phyloP scores from a whole-genome alignment of 2,113 vertebrate genomes.

The Callopanchax toddi region DNA sequence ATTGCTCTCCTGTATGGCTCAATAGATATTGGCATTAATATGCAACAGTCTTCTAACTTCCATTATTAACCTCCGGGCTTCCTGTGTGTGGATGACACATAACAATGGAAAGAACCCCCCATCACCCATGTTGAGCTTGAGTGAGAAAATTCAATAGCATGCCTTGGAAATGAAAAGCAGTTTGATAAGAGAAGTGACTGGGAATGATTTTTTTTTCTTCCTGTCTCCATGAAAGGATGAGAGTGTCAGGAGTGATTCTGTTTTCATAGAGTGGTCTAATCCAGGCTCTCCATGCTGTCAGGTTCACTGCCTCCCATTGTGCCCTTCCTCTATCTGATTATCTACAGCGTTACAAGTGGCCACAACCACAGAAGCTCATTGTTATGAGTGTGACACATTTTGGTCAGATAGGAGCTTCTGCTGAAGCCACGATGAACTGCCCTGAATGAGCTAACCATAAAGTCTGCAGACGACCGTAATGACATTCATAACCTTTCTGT shows the following conservation, averaged over 20 bases:
- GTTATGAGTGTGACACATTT: conserved; percentile 45
- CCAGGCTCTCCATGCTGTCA: conserved; percentile 58
- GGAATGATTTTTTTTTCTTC: conserved; percentile 51
- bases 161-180: conserved; percentile 74
- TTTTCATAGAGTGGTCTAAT: conserved; percentile 71
- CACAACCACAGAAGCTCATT: conserved; percentile 49
- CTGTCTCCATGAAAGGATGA: conserved; percentile 60
- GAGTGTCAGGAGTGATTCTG: conserved; percentile 63
- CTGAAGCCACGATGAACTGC: conserved; percentile 49
- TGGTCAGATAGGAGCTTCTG: conserved; percentile 44
- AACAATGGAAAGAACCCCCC: conserved; percentile 56
- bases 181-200: conserved; percentile 71
- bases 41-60: conserved; percentile 67
- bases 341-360: conserved; percentile 59
- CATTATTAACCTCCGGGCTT: conserved; percentile 63
- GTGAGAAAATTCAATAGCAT: conserved; percentile 71
- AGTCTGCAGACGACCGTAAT: conserved; percentile 64
- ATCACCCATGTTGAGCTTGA: conserved; percentile 64
- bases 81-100: conserved; percentile 50
- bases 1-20: conserved; percentile 44
- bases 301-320: conserved; percentile 66
- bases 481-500: conserved; percentile 71
- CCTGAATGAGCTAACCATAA: conserved; percentile 51
- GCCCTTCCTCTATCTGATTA: conserved; percentile 61
- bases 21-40: conserved; percentile 65